Evolutionary conservation across 2,888 invertebrate species (phyloP).

Genomic region (Plutella xylostella): DNA sequence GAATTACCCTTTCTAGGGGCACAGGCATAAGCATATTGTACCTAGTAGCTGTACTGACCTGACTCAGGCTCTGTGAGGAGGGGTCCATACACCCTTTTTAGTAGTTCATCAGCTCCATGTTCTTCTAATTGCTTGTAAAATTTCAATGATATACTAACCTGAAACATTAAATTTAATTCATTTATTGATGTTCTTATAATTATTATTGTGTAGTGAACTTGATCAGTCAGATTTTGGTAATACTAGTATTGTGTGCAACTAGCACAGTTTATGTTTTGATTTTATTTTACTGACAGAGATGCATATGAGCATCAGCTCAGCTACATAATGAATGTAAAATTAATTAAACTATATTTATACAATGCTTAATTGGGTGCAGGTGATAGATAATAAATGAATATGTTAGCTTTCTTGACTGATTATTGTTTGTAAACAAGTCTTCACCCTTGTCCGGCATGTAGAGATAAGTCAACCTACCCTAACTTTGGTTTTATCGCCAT

Average conservation of each 20-base stretch:
- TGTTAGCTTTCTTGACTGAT: no score
- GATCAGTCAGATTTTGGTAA: no score
- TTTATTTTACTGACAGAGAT: background rate
- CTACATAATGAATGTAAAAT: background rate
- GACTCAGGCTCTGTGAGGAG: slow-evolving; percentile 87
- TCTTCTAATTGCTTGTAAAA: slow-evolving; percentile 98
- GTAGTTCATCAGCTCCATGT: slow-evolving; percentile 96
- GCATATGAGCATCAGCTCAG: background rate
- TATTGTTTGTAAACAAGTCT: slow-evolving; percentile 4
- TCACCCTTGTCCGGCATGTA: no score
- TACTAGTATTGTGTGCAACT: no score
- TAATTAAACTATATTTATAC: background rate
- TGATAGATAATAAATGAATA: no score
- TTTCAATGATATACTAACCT: slow-evolving; percentile 98
- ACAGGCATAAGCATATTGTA: no score
- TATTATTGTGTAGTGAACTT: background rate
- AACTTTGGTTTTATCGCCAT: slow-evolving; percentile 97
- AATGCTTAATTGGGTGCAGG: no score
- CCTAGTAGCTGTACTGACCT: no score
- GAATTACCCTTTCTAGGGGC: no score
- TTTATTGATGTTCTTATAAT: background rate
- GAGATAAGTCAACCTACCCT: slow-evolving; percentile 78
- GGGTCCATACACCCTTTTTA: slow-evolving; percentile 92
- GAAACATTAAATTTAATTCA: slow-evolving; percentile 29
- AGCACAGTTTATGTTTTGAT: no score